Evolutionary conservation across 1,140 invertebrate species (phyloP).

Genomic region (Nautilus pompilius): DNA sequence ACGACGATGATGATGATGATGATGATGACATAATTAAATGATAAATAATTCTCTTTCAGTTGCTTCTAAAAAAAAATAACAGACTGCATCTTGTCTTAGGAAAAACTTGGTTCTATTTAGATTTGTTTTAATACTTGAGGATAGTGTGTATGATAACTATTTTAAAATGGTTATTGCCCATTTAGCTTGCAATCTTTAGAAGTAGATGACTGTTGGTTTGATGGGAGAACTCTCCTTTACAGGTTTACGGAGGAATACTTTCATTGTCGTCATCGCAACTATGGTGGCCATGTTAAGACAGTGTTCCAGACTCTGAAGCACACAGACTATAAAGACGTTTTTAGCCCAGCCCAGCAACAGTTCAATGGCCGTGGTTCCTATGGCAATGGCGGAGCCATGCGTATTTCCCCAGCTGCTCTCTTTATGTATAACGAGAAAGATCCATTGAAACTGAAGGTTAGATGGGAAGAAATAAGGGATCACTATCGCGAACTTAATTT

Average conservation of each 20-base stretch:
- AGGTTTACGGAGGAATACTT: constrained; percentile 69
- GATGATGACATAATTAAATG: too few relatives aligned
- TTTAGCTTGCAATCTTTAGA: too few relatives aligned
- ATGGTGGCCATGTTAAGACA: constrained; percentile 64
- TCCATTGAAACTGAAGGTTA: constrained; percentile 25
- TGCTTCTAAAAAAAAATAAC: too few relatives aligned
- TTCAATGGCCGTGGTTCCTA: constrained; percentile 72
- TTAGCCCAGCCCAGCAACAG: constrained; percentile 66
- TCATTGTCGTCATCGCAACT: constrained; percentile 63
- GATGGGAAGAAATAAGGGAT: background rate
- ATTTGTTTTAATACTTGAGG: too few relatives aligned
- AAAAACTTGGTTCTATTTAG: too few relatives aligned
- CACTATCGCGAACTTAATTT: background rate
- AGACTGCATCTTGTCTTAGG: too few relatives aligned
- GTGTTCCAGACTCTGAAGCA: constrained; percentile 66
- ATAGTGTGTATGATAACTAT: too few relatives aligned
- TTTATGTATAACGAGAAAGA: constrained; percentile 57
- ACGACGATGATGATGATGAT: too few relatives aligned
- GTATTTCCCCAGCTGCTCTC: constrained; percentile 69
- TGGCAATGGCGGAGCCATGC: constrained; percentile 77
- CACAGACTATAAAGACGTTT: constrained; percentile 63
- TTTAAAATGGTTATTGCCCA: too few relatives aligned
- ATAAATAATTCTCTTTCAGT: too few relatives aligned
- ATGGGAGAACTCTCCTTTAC: constrained; percentile 3
- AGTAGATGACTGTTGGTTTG: too few relatives aligned